Evolutionary conservation across 2,113 vertebrate genomes (phyloP).

Genomic region (Bujurquina vittata): DNA sequence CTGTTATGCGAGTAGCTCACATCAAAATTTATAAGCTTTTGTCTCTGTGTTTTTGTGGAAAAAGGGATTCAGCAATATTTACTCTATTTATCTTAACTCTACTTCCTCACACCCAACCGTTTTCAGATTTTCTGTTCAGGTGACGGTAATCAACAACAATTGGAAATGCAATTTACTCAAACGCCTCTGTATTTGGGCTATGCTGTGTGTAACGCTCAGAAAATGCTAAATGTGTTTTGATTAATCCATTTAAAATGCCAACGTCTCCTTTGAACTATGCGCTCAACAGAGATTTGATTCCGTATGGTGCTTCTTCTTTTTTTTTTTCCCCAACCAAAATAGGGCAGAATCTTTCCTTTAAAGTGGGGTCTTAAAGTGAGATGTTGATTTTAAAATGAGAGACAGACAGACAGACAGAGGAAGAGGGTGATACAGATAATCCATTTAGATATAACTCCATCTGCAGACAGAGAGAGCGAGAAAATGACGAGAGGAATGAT

Average conservation of each 20-base stretch:
- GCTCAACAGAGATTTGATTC: slow-evolving; percentile 55
- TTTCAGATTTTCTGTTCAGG: slow-evolving; percentile 45
- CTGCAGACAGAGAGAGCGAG: slow-evolving; percentile 38
- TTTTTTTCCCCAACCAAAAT: slow-evolving; percentile 32
- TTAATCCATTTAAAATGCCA: slow-evolving; percentile 61
- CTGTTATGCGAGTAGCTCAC: slow-evolving; percentile 14
- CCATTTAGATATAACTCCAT: slow-evolving; percentile 67
- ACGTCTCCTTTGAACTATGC: slow-evolving; percentile 61
- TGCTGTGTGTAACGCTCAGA: slow-evolving; percentile 10
- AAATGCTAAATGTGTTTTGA: slow-evolving; percentile 62
- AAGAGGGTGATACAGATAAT: slow-evolving; percentile 62
- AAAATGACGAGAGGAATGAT: slow-evolving; percentile 46
- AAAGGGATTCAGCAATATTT: slow-evolving; percentile 26
- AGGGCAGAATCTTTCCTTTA: slow-evolving; percentile 50
- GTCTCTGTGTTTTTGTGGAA: slow-evolving; percentile 4
- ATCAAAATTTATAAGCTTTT: background rate
- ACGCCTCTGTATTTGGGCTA: slow-evolving; percentile 28
- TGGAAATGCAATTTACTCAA: slow-evolving; percentile 47
- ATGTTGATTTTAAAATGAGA: slow-evolving; percentile 57
- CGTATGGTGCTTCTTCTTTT: background rate
- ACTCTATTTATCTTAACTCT: slow-evolving; percentile 9
- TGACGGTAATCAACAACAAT: slow-evolving; percentile 52
- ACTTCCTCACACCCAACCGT: background rate
- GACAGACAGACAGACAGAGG: slow-evolving; percentile 41
- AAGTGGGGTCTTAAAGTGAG: slow-evolving; percentile 41